These are phyloP conservation scores for Andrena chrysosceles DNA, from an alignment of 2,888 invertebrate species.

Conservation along the genomic window DNA sequence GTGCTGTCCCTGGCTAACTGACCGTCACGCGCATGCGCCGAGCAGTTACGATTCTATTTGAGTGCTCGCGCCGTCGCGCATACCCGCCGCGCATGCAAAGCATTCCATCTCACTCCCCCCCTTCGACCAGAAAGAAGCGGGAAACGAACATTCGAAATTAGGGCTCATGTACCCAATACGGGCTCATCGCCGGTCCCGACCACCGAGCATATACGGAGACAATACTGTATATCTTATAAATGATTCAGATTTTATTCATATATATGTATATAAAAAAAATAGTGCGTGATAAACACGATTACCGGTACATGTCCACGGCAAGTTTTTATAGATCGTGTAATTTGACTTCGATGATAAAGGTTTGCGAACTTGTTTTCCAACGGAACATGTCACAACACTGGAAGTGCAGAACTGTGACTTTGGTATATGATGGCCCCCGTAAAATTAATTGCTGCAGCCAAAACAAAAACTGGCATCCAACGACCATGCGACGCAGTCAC, in stretches of 20 bases:
- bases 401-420: slow-evolving; percentile 90
- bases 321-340: slow-evolving; percentile 13
- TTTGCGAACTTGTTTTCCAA: background rate
- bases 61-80: too few relatives aligned
- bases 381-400: slow-evolving; percentile 86
- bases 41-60: too few relatives aligned
- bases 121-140: too few relatives aligned
- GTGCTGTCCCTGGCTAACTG: too few relatives aligned
- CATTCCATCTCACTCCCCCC: too few relatives aligned
- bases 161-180: too few relatives aligned
- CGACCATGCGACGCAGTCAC: slow-evolving; percentile 90
- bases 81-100: too few relatives aligned
- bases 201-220: too few relatives aligned
- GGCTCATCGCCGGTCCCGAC: too few relatives aligned
- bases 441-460: slow-evolving; percentile 90
- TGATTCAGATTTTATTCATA: slow-evolving; percentile 19
- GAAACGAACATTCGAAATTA: too few relatives aligned
- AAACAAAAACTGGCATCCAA: slow-evolving; percentile 91
- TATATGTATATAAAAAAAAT: slow-evolving; percentile 1
- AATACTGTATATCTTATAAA: slow-evolving; percentile 11
- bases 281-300: slow-evolving; percentile 17
- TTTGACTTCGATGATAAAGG: slow-evolving; percentile 34
- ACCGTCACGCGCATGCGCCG: too few relatives aligned
- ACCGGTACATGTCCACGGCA: slow-evolving; percentile 29
- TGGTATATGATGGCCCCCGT: slow-evolving; percentile 90